These are phyloP conservation scores for Sussaba pulchella DNA, from an alignment of 2,888 invertebrate genomes.

Conservation along the genomic window DNA sequence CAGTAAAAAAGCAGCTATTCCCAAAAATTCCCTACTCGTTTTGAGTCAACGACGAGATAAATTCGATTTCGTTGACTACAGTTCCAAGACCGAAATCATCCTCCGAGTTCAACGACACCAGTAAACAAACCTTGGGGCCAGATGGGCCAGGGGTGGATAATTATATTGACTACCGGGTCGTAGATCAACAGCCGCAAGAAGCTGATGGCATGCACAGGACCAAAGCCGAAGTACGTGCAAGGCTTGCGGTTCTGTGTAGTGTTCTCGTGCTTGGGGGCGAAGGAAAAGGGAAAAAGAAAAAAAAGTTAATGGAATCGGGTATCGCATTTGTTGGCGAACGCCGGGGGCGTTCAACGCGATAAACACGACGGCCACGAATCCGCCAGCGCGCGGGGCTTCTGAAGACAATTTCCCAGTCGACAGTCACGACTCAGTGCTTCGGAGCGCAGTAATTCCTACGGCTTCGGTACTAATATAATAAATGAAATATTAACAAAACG, in stretches of 20 bases:
- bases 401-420: constrained; percentile 27
- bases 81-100: too few relatives aligned
- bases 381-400: not conserved
- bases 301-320: constrained; percentile 43
- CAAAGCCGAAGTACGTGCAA: not conserved
- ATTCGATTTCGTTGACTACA: too few relatives aligned
- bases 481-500: too few relatives aligned
- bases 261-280: not conserved
- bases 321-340: constrained; percentile 6
- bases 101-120: constrained; percentile 27
- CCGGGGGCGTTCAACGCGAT: constrained; percentile 5
- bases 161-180: constrained; percentile 28
- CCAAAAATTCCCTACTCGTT: too few relatives aligned
- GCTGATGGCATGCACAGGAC: constrained; percentile 7
- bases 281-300: not conserved
- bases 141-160: too few relatives aligned
- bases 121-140: not conserved
- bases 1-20: too few relatives aligned
- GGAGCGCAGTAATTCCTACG: not conserved
- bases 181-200: constrained; percentile 47
- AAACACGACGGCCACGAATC: constrained; percentile 12
- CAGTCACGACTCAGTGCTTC: not conserved
- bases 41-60: too few relatives aligned
- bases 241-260: not conserved
- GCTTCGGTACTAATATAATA: not conserved